Base-by-base conservation (phyloP, 2,888 invertebrate genomes). In the Drosophila anomelani region DNA sequence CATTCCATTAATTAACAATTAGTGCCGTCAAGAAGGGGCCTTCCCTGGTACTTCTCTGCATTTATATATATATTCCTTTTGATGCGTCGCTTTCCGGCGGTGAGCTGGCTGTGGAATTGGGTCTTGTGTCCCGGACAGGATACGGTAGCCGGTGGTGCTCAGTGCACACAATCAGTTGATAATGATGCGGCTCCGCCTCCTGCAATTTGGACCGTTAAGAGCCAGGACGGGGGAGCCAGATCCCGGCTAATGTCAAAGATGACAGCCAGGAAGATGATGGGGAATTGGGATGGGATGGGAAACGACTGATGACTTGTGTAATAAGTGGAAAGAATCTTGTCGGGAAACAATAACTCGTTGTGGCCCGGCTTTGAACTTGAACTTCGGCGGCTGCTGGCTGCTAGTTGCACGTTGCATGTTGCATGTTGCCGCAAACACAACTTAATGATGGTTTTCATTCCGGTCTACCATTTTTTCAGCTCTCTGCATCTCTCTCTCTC, bases 281-380 rank as follows among this genome's bases (percentile, higher is more conserved):
- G 17, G 12, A 20, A 4, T 43, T 20, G 20, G 43, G 26, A 62
- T 20, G 20, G 43, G 26, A 62, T 56, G 64, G 53, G 38, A 58
- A 53, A 59, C 68, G 77, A 67, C 76, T 76, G 77, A 89, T 85
- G 85, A 82, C 85, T 89, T 85, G 85, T 85, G 89, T 89, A 87
- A 89, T 85, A 84, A 84, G 84, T 86, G 87, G 84, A 88, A 88
- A 88, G 87, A 84, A 88, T 84, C 84, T 84, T 84, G 88, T 84
- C 88, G 81, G 81, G 82, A 80, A 82, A 88, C 86, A 84, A 84
- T 84, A 84, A 84, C 84, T 84, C 76, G 84, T 88, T 86, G 88
- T 72, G 75, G 79, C 60, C 73, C 84, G 79, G 70, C 80, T 68
- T 78, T 83, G 83, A 88, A 87, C 83, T 83, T 83, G 88, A 83